Evolutionary conservation across 2,888 invertebrate genomes (phyloP).

Genomic region (Polyommatus icarus): DNA sequence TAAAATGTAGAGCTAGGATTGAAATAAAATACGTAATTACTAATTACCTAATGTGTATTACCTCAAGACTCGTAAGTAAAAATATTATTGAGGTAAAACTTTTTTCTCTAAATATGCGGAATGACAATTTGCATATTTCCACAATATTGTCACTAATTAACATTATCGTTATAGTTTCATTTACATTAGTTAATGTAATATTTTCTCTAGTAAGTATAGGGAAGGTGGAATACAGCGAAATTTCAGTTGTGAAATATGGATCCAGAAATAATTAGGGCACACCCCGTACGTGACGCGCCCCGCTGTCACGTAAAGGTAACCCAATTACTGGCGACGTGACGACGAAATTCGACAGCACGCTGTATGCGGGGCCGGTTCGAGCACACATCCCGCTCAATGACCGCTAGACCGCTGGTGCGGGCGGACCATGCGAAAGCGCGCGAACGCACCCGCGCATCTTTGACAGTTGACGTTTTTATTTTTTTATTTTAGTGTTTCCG

Average conservation of each 20-base stretch:
- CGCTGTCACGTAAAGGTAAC: constrained; percentile 75
- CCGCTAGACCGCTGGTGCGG: constrained; percentile 75
- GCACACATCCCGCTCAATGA: constrained; percentile 80
- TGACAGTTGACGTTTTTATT: constrained; percentile 54
- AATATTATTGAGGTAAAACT: too few species aligned
- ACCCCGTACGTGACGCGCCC: constrained; percentile 66
- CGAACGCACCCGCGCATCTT: constrained; percentile 59
- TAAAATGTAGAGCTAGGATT: too few species aligned
- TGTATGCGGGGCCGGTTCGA: constrained; percentile 75
- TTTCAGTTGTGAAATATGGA: constrained; percentile 45
- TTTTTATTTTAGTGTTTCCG: constrained; percentile 45
- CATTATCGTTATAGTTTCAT: too few species aligned
- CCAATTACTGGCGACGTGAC: constrained; percentile 76
- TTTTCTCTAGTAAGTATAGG: too few species aligned
- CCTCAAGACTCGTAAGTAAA: too few species aligned
- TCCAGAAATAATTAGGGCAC: constrained; percentile 74
- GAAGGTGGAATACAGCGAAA: constrained; percentile 8
- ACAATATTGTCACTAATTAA: too few species aligned
- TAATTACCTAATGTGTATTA: too few species aligned
- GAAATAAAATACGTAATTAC: too few species aligned
- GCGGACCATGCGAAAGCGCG: constrained; percentile 60
- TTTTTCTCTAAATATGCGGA: too few species aligned
- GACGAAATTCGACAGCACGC: constrained; percentile 67
- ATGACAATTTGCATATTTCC: too few species aligned
- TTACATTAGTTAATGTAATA: too few species aligned